Percentiles rank a stretch among this genome's conserved stretches.
Conservation (phyloP, 2,113 vertebrate species). For the Cynocephalus volans region DNA sequence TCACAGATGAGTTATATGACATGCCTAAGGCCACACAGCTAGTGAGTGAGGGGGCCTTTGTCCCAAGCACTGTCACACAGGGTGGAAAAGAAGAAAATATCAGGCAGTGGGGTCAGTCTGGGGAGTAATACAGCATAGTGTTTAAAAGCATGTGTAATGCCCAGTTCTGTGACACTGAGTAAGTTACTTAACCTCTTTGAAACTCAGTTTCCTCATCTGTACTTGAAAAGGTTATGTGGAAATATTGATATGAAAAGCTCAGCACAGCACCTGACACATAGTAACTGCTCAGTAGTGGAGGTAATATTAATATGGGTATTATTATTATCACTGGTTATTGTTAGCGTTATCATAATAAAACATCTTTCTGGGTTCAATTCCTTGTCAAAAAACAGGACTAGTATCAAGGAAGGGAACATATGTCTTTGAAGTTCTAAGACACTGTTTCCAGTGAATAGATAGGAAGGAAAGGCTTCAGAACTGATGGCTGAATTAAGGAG, state of each 20-base stretch:
- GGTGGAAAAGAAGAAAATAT: background rate
- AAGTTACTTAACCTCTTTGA: background rate
- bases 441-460: background rate
- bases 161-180: background rate
- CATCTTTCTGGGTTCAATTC: background rate
- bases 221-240: background rate
- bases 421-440: background rate
- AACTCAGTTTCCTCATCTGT: background rate
- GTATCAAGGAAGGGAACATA: background rate
- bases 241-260: background rate
- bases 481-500: too few relatives aligned
- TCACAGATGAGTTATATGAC: background rate
- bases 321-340: background rate
- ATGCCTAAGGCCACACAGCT: background rate
- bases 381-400: background rate
- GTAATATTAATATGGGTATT: background rate
- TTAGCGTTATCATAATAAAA: background rate
- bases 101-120: background rate
- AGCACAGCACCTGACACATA: background rate
- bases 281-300: background rate
- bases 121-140: background rate
- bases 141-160: background rate
- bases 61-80: too few relatives aligned
- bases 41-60: background rate
- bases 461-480: background rate